Evolutionary conservation across 2,797 vertebrate species (phyloP).

Genomic region (Hyperoplus lanceolatus): DNA sequence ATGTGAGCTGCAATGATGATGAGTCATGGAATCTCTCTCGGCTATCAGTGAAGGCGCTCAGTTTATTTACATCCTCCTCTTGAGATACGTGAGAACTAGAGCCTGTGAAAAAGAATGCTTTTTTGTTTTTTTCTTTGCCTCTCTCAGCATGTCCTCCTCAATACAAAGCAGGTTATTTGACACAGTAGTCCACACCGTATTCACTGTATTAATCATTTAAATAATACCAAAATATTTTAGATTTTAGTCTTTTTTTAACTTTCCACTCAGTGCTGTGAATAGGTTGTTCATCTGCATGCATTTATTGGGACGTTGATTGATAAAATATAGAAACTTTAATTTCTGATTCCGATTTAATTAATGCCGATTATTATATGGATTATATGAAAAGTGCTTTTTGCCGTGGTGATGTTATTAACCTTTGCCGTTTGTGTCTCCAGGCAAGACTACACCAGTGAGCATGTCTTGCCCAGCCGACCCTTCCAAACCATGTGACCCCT

Average conservation of each 20-base stretch:
- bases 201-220: not conserved
- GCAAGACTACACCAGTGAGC: conserved; percentile 95
- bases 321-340: not conserved
- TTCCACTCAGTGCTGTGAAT: not conserved
- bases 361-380: not conserved
- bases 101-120: not conserved
- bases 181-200: not conserved
- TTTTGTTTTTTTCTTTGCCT: not conserved
- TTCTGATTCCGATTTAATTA: too few relatives aligned
- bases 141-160: not conserved
- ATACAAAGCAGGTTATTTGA: not conserved
- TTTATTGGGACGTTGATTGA: not conserved
- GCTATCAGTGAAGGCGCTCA: conserved; percentile 6
- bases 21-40: conserved; percentile 21
- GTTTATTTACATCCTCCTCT: conserved; percentile 19
- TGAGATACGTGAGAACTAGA: not conserved
- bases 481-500: conserved; percentile 92
- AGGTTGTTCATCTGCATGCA: not conserved
- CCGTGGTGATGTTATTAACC: not conserved
- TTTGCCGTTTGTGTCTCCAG: conserved; percentile 84
- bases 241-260: not conserved
- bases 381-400: not conserved
- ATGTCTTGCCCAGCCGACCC: conserved; percentile 88
- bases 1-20: not conserved
- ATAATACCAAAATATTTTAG: not conserved